Conservation (phyloP, 1,140 invertebrate species). For the Aphelinus certus region DNA sequence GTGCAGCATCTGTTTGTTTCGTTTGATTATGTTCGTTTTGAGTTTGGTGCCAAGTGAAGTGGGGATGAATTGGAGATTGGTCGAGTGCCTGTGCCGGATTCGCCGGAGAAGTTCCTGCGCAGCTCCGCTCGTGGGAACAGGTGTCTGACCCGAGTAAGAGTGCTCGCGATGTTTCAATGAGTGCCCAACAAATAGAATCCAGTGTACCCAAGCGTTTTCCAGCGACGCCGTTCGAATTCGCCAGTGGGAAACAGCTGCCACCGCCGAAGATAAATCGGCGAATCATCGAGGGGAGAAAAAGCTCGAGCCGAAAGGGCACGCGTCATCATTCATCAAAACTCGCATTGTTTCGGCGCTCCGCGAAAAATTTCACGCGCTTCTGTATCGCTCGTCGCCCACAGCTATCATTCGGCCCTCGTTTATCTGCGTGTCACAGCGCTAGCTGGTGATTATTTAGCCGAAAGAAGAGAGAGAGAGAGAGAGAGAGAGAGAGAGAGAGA, state of each 20-base stretch:
- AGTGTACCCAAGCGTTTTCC: not conserved
- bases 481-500: conserved; percentile 21
- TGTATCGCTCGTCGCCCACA: not conserved
- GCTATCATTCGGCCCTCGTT: conserved; percentile 25
- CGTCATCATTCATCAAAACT: conserved; percentile 22
- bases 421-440: conserved; percentile 24
- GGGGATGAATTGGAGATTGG: too few species aligned
- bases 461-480: conserved; percentile 37
- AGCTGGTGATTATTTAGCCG: conserved; percentile 42
- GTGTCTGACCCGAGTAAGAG: too few species aligned
- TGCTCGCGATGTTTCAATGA: too few species aligned
- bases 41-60: too few species aligned
- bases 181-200: not conserved
- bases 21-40: too few species aligned
- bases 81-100: too few species aligned
- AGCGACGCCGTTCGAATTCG: not conserved
- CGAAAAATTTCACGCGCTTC: not conserved
- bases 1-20: too few species aligned
- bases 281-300: not conserved
- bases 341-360: not conserved
- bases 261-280: not conserved
- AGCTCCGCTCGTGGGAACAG: too few species aligned
- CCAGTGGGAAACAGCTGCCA: not conserved
- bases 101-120: too few species aligned
- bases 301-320: not conserved